Conservation (phyloP, 2,797 vertebrate genomes). For the Pangasius sanitwongsei region DNA sequence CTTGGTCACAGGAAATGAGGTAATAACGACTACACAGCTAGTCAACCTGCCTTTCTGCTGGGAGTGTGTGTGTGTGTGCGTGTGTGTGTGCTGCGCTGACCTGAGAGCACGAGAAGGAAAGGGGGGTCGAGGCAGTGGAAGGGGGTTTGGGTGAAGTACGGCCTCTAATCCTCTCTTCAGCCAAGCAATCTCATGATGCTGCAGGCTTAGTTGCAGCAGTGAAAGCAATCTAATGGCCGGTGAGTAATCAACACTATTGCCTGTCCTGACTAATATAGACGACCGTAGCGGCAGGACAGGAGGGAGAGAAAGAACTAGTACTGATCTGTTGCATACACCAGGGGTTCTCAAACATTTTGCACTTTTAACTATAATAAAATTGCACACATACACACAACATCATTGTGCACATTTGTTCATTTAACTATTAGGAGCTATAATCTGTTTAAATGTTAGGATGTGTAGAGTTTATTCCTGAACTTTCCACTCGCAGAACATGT, state of each 20-base stretch:
- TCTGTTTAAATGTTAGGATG: not conserved
- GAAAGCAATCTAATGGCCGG: conserved; percentile 85
- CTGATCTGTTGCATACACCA: conserved; percentile 16
- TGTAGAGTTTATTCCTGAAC: not conserved
- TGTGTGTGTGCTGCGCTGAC: conserved; percentile 50
- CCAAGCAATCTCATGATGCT: conserved; percentile 82
- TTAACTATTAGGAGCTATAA: not conserved
- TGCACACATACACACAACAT: not conserved
- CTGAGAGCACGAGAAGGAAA: conserved; percentile 56
- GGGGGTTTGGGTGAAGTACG: conserved; percentile 75
- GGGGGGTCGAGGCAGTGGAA: conserved; percentile 53
- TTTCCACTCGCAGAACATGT: not conserved
- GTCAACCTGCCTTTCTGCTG: conserved; percentile 73
- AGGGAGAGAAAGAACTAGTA: conserved; percentile 31
- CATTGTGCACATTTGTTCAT: not conserved
- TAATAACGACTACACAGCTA: conserved; percentile 77
- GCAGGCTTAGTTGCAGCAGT: conserved; percentile 77
- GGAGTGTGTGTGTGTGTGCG: conserved; percentile 70
- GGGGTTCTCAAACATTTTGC: not conserved
- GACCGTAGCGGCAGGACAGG: conserved; percentile 1
- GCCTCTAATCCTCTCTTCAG: conserved; percentile 80
- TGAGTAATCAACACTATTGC: conserved; percentile 87
- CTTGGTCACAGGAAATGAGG: conserved; percentile 81
- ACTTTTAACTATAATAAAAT: not conserved
- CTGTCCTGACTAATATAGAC: conserved; percentile 78